Evolutionary conservation across 92 coral and sea anemone species (phyloP).

Genomic region (Palythoa grandis): DNA sequence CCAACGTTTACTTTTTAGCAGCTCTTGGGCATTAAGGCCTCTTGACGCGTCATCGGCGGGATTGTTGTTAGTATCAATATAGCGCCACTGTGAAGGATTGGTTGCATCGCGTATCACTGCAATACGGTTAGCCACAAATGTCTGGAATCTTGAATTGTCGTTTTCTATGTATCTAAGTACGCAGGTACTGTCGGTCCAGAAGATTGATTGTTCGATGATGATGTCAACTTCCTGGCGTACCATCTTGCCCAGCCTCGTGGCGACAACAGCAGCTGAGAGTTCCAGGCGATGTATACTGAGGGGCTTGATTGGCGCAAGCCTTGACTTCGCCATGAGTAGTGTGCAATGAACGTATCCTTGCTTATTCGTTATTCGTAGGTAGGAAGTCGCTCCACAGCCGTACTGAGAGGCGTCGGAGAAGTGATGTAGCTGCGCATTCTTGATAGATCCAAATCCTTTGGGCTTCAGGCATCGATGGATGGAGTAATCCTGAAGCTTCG

Average conservation of each 20-base stretch:
- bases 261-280: conserved; percentile 25
- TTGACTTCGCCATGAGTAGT: conserved; percentile 1
- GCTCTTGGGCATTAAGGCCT: conserved; percentile 22
- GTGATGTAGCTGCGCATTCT: conserved; percentile 26
- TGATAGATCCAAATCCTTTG: neutral
- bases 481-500: neutral
- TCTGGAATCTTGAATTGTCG: neutral
- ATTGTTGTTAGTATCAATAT: conserved; percentile 25
- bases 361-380: conserved; percentile 13
- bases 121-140: conserved; percentile 8
- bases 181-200: neutral
- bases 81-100: conserved; percentile 37
- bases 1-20: conserved; percentile 28
- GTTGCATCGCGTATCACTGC: conserved; percentile 10
- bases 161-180: neutral
- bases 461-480: conserved; percentile 23
- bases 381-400: conserved; percentile 30
- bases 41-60: conserved; percentile 48
- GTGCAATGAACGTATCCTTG: conserved; percentile 9
- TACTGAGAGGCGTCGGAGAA: conserved; percentile 42
- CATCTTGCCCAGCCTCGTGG: neutral
- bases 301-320: conserved; percentile 14
- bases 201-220: neutral
- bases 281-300: conserved; percentile 5
- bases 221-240: neutral